A percentile compares a stretch with the other conserved stretches of the same genome.
Evolutionary conservation across 2,797 vertebrate genomes (phyloP).

Genomic region (Lepilemur ruficaudatus): DNA sequence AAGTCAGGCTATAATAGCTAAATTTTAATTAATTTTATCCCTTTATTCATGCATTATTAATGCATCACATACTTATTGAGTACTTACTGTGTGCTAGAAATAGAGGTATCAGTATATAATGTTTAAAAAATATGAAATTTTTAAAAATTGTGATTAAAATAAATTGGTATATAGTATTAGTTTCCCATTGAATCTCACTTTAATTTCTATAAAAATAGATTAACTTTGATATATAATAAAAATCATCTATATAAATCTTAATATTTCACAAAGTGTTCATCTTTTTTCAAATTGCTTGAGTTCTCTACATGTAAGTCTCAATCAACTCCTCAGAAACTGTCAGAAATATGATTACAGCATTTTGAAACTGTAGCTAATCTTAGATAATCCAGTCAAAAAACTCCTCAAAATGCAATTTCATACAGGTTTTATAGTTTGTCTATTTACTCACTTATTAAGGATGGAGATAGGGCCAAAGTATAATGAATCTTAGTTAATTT

Average conservation of each 20-base stretch:
- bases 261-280: constrained; percentile 13
- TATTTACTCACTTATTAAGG: background rate
- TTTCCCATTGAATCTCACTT: background rate
- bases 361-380: background rate
- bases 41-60: background rate
- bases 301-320: background rate
- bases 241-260: background rate
- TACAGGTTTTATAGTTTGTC: background rate
- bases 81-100: background rate
- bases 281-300: background rate
- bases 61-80: background rate
- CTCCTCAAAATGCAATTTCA: background rate
- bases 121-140: background rate
- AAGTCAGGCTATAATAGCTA: background rate
- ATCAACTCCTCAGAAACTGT: constrained; percentile 16
- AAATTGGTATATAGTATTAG: background rate
- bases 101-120: background rate
- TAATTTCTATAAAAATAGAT: constrained; percentile 40
- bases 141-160: background rate
- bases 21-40: background rate
- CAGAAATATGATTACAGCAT: background rate
- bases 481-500: background rate
- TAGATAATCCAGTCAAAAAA: constrained; percentile 32
- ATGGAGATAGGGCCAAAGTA: background rate
- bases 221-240: background rate